These are phyloP conservation scores for Hylomyscus alleni DNA, from an alignment of 2,797 vertebrate species.

Conservation along the genomic window DNA sequence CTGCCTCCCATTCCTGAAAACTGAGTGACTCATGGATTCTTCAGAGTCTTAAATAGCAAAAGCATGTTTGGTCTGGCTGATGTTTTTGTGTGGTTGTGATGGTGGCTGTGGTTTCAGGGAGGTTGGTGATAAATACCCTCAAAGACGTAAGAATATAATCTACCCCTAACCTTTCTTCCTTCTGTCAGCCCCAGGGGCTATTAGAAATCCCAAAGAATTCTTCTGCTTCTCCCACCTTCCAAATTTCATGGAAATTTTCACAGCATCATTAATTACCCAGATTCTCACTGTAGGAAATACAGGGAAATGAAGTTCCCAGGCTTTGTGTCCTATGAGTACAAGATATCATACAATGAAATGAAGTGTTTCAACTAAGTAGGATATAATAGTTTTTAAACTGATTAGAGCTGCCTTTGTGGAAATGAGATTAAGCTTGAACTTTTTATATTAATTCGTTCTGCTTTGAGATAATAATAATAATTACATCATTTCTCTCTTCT, in stretches of 20 bases:
- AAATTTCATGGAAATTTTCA: not conserved
- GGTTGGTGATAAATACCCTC: conserved; percentile 33
- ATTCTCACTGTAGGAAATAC: not conserved
- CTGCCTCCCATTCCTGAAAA: not conserved
- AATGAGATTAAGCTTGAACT: not conserved
- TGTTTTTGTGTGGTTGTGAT: not conserved
- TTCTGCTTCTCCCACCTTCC: not conserved
- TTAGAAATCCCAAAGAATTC: not conserved
- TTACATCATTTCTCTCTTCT: no score
- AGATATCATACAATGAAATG: not conserved
- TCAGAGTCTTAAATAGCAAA: conserved; percentile 24
- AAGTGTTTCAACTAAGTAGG: conserved; percentile 1
- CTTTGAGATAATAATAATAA: not conserved
- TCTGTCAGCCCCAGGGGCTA: not conserved
- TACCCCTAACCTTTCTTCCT: not conserved
- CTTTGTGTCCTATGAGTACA: not conserved
- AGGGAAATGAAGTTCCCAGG: not conserved
- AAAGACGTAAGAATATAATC: conserved; percentile 61
- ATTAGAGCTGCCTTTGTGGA: not conserved
- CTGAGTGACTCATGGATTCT: conserved; percentile 11
- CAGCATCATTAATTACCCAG: conserved; percentile 11
- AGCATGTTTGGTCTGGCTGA: not conserved
- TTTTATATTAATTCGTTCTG: not conserved
- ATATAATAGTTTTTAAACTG: not conserved
- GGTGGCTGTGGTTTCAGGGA: conserved; percentile 3